phyloP scores from a whole-genome alignment of 92 coral and sea anemone genomes.

The Parazoanthus darwini region DNA sequence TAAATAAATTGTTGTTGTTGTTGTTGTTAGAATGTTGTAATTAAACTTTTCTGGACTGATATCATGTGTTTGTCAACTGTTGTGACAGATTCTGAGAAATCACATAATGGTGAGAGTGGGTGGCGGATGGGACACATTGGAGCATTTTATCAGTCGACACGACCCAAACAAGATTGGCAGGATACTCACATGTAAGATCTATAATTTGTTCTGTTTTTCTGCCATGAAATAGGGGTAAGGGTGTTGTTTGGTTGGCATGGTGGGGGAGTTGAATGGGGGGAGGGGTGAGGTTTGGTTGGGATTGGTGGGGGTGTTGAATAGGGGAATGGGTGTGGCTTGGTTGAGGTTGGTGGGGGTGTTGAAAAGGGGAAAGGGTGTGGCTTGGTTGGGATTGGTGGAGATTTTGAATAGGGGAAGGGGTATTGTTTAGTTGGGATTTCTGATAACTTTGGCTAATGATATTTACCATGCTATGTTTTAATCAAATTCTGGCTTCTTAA shows the following conservation, averaged over 20 bases:
- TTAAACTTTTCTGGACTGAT: too few species aligned
- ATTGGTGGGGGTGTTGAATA: background rate
- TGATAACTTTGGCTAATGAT: too few species aligned
- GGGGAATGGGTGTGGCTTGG: background rate
- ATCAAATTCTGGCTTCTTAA: too few species aligned
- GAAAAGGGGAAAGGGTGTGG: background rate
- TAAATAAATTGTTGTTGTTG: too few species aligned
- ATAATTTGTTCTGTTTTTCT: background rate
- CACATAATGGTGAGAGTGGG: conserved; percentile 99
- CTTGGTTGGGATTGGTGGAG: too few species aligned
- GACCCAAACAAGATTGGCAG: conserved; percentile 95
- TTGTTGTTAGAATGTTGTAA: too few species aligned
- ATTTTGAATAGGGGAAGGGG: too few species aligned
- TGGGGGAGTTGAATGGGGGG: background rate
- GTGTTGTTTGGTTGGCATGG: background rate
- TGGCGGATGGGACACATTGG: conserved; percentile 99
- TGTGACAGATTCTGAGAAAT: conserved; percentile 80
- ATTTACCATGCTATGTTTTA: too few species aligned
- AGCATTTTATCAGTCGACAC: conserved; percentile 91
- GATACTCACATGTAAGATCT: conserved; percentile 75
- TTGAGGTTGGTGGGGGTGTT: background rate
- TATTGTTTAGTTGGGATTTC: too few species aligned
- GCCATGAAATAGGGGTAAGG: too few species aligned
- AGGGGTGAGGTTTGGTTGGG: background rate
- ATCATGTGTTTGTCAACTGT: background rate